Evolutionary conservation across 35 echinoderm and acorn worm species (phyloP), one percentile per base, ranked within the genome.

Genomic region (Acanthaster planci): DNA sequence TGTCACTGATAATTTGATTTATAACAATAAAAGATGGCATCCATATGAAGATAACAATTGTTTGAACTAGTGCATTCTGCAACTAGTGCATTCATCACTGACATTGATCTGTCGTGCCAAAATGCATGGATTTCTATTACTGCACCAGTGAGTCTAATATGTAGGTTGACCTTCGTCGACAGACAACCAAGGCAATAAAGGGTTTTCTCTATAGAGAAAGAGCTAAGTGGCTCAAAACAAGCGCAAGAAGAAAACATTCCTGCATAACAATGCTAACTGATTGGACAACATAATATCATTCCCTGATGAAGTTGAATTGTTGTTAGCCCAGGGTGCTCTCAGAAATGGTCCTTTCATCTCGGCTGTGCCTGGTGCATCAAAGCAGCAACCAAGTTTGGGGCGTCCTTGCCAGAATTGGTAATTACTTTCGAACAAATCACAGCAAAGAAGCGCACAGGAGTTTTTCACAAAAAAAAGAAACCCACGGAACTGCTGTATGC

Each of bases 381-480:
- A 64, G 22, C 59, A 64, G 59, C 59, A 64, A 64, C 22, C 14
- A 0, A 64, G 15, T 64, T 12, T n/a, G 22, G 80, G 80, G 35
- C 51, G 80, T 55, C 80, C 80, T 37, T 7, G 16, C 14, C 55
- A 82, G 35, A 29, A 82, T 8, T 82, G 80, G 80, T 14, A 82
- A 36, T 64, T 26, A 35, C 30, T 90, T 10, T 85, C 89, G 3
- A 78, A 91, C 15, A 84, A 82, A 72, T 81, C 82, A 21, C 36
- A 29, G 36, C 53, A 91, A 80, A 91, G 82, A 80, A 91, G 86
- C 38, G 89, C 89, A 81, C 81, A 64, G 21, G 88, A 90, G 9
- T 47, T 86, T 58, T 55, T 91, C 15, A 77, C 18, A 44, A 51
- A 86, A 40, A 85, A 51, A 38, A 55, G n/a, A n/a, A 86, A 31